These are phyloP conservation scores for Zaprionus kolodkinae DNA, from an alignment of 1,140 invertebrate species.

Conservation along the genomic window DNA sequence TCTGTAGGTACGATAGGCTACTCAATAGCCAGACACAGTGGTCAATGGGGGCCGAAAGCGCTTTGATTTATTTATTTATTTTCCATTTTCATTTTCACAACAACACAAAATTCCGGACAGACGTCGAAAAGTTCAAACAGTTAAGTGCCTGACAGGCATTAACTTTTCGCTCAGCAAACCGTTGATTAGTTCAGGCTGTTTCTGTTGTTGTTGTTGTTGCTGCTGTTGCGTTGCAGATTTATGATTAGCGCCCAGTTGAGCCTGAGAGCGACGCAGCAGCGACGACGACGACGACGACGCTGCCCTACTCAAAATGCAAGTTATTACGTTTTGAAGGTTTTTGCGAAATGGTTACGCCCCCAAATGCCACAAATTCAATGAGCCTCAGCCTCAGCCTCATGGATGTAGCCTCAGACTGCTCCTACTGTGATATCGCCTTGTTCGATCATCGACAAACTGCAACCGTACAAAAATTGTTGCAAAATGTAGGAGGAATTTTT, in stretches of 20 bases:
- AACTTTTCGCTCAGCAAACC: slow-evolving; percentile 66
- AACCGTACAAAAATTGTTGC: slow-evolving; percentile 36
- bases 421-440: slow-evolving; percentile 54
- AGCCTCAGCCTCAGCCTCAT: slow-evolving; percentile 22
- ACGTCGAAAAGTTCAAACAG: slow-evolving; percentile 77
- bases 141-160: slow-evolving; percentile 77
- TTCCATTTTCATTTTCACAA: slow-evolving; percentile 59
- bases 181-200: slow-evolving; percentile 58
- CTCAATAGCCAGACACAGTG: neutral
- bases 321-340: slow-evolving; percentile 77
- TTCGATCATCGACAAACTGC: slow-evolving; percentile 56
- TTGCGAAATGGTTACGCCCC: slow-evolving; percentile 68
- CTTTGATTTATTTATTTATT: slow-evolving; percentile 76
- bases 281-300: slow-evolving; percentile 56
- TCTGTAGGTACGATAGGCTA: slow-evolving; percentile 17
- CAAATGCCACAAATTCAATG: slow-evolving; percentile 81
- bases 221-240: slow-evolving; percentile 75
- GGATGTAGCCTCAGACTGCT: neutral
- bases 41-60: slow-evolving; percentile 26
- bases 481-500: slow-evolving; percentile 19
- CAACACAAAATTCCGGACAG: slow-evolving; percentile 65
- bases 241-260: slow-evolving; percentile 72
- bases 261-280: slow-evolving; percentile 36
- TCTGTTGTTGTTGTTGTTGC: slow-evolving; percentile 35
- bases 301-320: slow-evolving; percentile 81